These are phyloP conservation scores for Drosophila monieri DNA, from an alignment of 2,888 invertebrate genomes.

Conservation along the genomic window DNA sequence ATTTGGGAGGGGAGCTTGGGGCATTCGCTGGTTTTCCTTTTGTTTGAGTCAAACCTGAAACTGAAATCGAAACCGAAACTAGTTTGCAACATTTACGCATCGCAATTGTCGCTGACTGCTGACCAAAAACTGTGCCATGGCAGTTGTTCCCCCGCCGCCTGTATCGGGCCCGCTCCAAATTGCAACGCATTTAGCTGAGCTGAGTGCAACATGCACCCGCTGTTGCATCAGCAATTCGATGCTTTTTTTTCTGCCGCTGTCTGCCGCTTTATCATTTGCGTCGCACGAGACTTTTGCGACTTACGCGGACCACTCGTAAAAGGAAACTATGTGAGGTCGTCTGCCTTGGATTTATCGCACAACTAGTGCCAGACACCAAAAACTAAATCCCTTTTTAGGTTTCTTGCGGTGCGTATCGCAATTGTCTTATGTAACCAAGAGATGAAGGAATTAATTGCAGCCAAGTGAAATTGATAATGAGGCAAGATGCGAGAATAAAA, in stretches of 20 bases:
- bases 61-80: constrained; percentile 51
- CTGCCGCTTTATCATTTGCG: constrained; percentile 55
- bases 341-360: constrained; percentile 61
- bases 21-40: constrained; percentile 32
- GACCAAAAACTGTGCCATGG: constrained; percentile 74
- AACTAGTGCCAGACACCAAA: constrained; percentile 65
- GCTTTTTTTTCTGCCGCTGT: constrained; percentile 23
- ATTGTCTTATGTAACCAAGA: constrained; percentile 62
- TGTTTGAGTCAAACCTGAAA: constrained; percentile 38
- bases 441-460: constrained; percentile 44
- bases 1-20: neutral
- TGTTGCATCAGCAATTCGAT: constrained; percentile 71
- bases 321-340: constrained; percentile 78
- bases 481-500: constrained; percentile 19
- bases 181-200: constrained; percentile 71
- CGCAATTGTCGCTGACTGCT: constrained; percentile 52
- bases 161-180: constrained; percentile 3
- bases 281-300: constrained; percentile 78
- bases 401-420: constrained; percentile 46
- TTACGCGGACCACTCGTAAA: constrained; percentile 56
- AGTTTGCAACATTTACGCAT: constrained; percentile 58
- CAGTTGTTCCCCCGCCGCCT: constrained; percentile 36
- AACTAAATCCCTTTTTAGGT: constrained; percentile 32
- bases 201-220: constrained; percentile 72
- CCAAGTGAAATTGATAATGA: constrained; percentile 69